A percentile compares a stretch with the other conserved stretches of the same genome.
phyloP scores from a whole-genome alignment of 2,797 vertebrate species.

The Pseudochaenichthys georgianus region DNA sequence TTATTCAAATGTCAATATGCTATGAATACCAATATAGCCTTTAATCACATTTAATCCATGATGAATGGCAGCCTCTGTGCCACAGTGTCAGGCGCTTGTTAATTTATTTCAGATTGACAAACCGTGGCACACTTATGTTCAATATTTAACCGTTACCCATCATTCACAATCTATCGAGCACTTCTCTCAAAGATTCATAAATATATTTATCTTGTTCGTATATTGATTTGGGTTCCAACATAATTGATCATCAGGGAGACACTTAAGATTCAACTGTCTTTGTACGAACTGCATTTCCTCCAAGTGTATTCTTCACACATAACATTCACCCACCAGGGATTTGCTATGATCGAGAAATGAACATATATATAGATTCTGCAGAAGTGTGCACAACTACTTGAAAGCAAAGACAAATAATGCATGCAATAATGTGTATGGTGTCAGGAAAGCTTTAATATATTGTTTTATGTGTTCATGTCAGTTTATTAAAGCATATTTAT shows the following conservation, averaged over 20 bases:
- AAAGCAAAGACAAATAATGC: constrained; percentile 19
- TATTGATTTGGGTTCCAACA: constrained; percentile 66
- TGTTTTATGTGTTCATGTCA: neutral
- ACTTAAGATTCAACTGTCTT: constrained; percentile 50
- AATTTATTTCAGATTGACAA: constrained; percentile 30
- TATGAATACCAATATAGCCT: constrained; percentile 33
- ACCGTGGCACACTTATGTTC: constrained; percentile 6
- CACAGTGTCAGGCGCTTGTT: neutral
- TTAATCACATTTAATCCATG: neutral
- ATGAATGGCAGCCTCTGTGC: constrained; percentile 5
- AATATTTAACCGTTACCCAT: constrained; percentile 36
- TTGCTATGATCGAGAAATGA: constrained; percentile 19
- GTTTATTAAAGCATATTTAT: constrained; percentile 8
- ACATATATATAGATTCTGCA: constrained; percentile 37
- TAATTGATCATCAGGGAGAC: constrained; percentile 73
- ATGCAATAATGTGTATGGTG: constrained; percentile 4
- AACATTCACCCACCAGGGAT: constrained; percentile 37
- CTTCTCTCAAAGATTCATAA: constrained; percentile 52
- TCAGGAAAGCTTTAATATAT: neutral
- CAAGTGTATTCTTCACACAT: constrained; percentile 59
- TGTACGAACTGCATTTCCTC: constrained; percentile 33
- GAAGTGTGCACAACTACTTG: constrained; percentile 37
- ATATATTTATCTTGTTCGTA: constrained; percentile 51
- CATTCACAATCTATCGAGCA: constrained; percentile 32
- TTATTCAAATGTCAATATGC: constrained; percentile 52